phyloP scores from a whole-genome alignment of 2,113 vertebrate species.

The Cinclus cinclus region DNA sequence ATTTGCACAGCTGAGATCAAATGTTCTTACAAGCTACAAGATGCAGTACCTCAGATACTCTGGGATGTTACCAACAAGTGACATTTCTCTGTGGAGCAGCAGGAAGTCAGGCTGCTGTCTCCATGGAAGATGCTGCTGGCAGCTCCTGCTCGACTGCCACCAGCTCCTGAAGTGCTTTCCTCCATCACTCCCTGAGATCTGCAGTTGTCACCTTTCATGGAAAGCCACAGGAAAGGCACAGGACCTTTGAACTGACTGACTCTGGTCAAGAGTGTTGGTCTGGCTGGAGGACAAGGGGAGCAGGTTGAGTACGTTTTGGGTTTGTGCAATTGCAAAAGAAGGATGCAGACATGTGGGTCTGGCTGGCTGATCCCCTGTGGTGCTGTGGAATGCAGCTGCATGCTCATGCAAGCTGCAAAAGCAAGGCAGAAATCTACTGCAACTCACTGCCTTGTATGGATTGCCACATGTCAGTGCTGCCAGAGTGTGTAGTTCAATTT shows the following conservation, averaged over 20 bases:
- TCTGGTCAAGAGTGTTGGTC: fast-evolving
- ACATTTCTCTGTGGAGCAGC: neutral
- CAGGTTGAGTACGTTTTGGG: neutral
- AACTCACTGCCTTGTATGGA: neutral
- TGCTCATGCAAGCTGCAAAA: neutral
- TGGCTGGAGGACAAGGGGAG: neutral
- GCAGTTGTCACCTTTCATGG: neutral
- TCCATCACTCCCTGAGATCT: fast-evolving
- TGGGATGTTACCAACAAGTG: neutral
- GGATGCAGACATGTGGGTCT: neutral
- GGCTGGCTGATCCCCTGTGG: neutral
- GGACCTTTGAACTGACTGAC: neutral
- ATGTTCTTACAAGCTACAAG: neutral
- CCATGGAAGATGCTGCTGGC: neutral
- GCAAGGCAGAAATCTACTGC: neutral
- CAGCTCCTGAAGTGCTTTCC: neutral
- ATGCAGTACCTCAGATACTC: neutral
- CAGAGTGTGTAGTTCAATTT: neutral
- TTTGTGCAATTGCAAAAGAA: neutral
- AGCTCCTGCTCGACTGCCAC: fast-evolving
- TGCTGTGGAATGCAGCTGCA: neutral
- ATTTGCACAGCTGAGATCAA: neutral
- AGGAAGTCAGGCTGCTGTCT: neutral
- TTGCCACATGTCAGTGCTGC: neutral
- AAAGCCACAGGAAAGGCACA: neutral